phyloP scores from a whole-genome alignment of 2,797 vertebrate species.

The Fringilla coelebs region DNA sequence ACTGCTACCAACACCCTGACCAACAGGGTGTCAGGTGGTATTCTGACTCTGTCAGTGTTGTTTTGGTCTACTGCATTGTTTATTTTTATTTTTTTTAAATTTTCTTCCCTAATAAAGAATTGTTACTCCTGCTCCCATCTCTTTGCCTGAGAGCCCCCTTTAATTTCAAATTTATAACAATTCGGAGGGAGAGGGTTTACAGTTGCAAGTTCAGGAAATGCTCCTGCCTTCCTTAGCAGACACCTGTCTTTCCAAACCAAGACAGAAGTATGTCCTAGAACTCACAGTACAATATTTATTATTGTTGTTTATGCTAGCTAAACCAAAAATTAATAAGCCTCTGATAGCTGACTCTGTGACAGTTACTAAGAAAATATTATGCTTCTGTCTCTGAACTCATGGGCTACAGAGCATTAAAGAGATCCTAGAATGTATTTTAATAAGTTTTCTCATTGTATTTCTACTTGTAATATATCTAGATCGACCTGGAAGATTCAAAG shows the following conservation, averaged over 20 bases:
- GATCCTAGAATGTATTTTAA: neutral
- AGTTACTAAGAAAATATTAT: neutral
- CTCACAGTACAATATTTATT: neutral
- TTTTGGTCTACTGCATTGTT: neutral
- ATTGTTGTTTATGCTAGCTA: neutral
- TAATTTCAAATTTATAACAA: neutral
- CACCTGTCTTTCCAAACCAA: neutral
- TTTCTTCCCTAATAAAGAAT: neutral
- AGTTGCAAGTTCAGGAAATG: neutral
- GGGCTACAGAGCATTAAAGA: neutral
- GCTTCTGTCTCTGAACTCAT: neutral
- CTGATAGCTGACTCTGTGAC: neutral
- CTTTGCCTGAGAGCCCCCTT: neutral
- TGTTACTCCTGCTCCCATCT: neutral
- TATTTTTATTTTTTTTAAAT: neutral
- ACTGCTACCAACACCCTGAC: neutral
- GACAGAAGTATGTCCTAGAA: neutral
- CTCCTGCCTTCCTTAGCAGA: neutral
- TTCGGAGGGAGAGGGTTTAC: neutral
- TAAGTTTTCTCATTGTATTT: neutral
- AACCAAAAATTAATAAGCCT: neutral
- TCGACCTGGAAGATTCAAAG: neutral
- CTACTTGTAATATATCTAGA: neutral
- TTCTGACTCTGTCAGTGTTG: neutral
- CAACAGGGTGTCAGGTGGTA: neutral